Base-by-base conservation (phyloP, 2,113 vertebrate genomes). In the Triplophysa siluroides region DNA sequence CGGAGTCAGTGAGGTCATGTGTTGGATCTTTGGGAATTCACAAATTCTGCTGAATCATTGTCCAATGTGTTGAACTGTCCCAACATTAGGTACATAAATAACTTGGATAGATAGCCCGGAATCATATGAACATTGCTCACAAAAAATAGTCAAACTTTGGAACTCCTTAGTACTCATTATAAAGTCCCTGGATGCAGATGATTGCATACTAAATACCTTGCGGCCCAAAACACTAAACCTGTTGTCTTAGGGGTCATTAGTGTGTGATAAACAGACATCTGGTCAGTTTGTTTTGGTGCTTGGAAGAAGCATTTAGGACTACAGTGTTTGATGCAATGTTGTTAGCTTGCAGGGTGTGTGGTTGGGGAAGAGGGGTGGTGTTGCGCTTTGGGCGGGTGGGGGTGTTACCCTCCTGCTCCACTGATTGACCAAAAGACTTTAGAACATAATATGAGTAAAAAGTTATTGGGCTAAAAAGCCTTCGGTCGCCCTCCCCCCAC, bases 371-470 rank as follows among this genome's bases (percentile, higher is more conserved):
- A 47, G 72, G 67, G 12, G 18, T 38, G 23, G 21, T 43, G 74
- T 14, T 38, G 54, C 14, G 71, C 12, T 54, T 60, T 72, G 73
- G 63, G 60, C 72, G 58, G 74, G 52, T 54, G 41, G 77, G 16
- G 69, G 56, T 74, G 52, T 52, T 73, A 43, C 72, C 78, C 66
- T 56, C 71, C 60, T 81, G 56, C 68, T 76, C 45, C 24, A 76
- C 79, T 85, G 81, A 76, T 76, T 81, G 79, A 78, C 81, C 73
- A 81, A 79, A 73, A 81, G 76, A 79, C 78, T 84, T 86, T 84
- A 78, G 52, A 80, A 21, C 73, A 85, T 80, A 86, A 81, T 29
- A 29, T 83, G 79, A 82, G 79, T 77, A 82, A 83, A 85, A 85
- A 78, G 84, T 83, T 80, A 50, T 69, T 77, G 18, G 41, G 62